Base-by-base conservation (phyloP, 2,113 vertebrate species). In the Addax nasomaculatus region DNA sequence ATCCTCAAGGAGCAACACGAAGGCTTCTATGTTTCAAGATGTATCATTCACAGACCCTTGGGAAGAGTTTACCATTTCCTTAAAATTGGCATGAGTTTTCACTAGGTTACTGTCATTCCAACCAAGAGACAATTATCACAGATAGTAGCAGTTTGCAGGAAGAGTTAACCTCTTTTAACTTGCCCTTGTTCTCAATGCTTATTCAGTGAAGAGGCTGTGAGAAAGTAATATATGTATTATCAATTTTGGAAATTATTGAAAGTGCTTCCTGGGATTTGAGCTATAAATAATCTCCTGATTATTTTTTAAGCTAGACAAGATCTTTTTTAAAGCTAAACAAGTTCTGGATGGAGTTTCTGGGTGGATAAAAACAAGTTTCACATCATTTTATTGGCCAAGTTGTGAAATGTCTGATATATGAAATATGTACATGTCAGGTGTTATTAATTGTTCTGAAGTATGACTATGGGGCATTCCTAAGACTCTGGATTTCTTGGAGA, bases 1-100 rank as follows among this genome's bases (percentile, higher is more conserved):
- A 93, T 92, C 16, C 45, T 92, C 45, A 95, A 23, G 1, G 2
- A 73, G 36, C 39, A 47, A 14, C 19, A 39, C 36, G 36, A 39
- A 39, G 49, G 8, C 36, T 58, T 83, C 53, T 47, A 23, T 84
- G 33, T 51, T 93, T 95, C 47, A 60, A 90, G 49, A 78, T 76
- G 16, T 49, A 67, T 86, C 76, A 33, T 70, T 83, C 12, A 4
- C 23, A 57, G 6, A 85, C 17, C 25, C 1, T 39, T n/a, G 70
- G 39, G n/a, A 55, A 90, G 29, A 57, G 30, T 81, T 89, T 88
- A 89, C 55, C 30, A 92, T 88, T 90, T 84, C 53, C 51, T 95
- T 92, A 85, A 94, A 95, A 49, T 36, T 49, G 27, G 5, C n/a
- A 6, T 95, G 78, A 89, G 30, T 91, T 95, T 97, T 92, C 70